Base-by-base conservation (phyloP, 2,797 vertebrate species). In the Chloroceryle amazona region DNA sequence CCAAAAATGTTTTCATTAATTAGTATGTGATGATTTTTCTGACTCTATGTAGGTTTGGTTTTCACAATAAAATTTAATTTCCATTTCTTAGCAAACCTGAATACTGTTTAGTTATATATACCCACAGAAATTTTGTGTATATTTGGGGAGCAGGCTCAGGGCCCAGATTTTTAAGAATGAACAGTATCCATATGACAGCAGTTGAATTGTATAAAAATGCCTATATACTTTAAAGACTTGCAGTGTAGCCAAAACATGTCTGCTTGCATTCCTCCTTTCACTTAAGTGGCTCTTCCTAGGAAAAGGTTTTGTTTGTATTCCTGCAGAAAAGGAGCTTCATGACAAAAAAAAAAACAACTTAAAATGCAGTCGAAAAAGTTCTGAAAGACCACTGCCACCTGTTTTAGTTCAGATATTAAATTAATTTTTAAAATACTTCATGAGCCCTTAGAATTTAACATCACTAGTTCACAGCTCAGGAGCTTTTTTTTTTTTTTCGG, bases 221-320 rank as follows among this genome's bases (percentile, higher is more conserved):
- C 33, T 88, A 89, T 94, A 85, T 94, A 90, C 60, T 97, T 98
- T 97, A 94, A 97, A 92, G 82, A 82, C 65, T 33, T 95, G 70
- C 55, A 76, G 52, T 47, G 31, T 96, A 97, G 97, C 92, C 92
- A 97, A 97, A 98, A 97, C 96, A 96, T 94, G 94, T 96, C 97
- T 96, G 90, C 94, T 96, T 93, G 65, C 92, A 97, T 97, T 98
- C 96, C 96, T 98, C 68, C 97, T 97, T 97, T 98, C 88, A 97
- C 86, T 81, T 97, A 96, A 97, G 97, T 93, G 93, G 91, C 65
- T 93, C 97, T 97, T 95, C 93, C 96, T 96, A 89, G 97, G 95
- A 97, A 94, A 97, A 97, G 76, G 74, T 96, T 97, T 97, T 97
- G 94, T 98, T 98, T 97, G 93, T 97, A 91, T 94, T 97, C 80